Base-by-base conservation (phyloP, 1,140 invertebrate genomes). In the Megalonaias nervosa region DNA sequence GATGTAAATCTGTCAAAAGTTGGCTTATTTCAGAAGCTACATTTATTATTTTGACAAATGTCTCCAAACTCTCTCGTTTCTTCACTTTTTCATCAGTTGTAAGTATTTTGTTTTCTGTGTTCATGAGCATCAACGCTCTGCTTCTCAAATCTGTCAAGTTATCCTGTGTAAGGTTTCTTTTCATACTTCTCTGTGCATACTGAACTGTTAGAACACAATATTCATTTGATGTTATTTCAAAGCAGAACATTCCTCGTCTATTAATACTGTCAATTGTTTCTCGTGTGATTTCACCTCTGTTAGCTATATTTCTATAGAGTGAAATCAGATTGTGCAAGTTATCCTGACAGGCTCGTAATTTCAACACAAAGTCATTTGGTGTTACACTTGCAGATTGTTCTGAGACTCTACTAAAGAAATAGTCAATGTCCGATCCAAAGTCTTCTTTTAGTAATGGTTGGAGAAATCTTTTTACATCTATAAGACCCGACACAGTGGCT, bases 311-410 rank as follows among this genome's bases (percentile, higher is more conserved):
- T 23, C 71, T 72, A 19, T 74, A 75, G n/a, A 81, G 65, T 26
- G 80, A 64, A 38, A 75, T 81, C 59, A 81, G 57, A n/a, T 71
- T 72, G 64, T 78, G 72, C 19, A 81, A 55, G 72, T 81, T 67
- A 16, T 64, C 38, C 17, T 19, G 48, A 56, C 80, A 81, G 58
- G 61, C 66, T 31, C 62, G 31, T 14, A 81, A 67, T 61, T 78
- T 81, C 17, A 2, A 31, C 31, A 31, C 31, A 31, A 31, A 31
- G 31, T 31, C 31, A 31, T 31, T 31, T 31, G 31, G 31, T 31
- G 31, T 31, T 31, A 31, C 31, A 31, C 5, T 31, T 31, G 31
- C 31, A 31, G 31, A 31, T 31, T 31, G 31, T 31, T 31, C 31
- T 31, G 31, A 31, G 31, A 31, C 31, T 31, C 31, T 31, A 31